Base-by-base conservation (phyloP, 2,888 invertebrate genomes). In the Brachycybe producta region DNA sequence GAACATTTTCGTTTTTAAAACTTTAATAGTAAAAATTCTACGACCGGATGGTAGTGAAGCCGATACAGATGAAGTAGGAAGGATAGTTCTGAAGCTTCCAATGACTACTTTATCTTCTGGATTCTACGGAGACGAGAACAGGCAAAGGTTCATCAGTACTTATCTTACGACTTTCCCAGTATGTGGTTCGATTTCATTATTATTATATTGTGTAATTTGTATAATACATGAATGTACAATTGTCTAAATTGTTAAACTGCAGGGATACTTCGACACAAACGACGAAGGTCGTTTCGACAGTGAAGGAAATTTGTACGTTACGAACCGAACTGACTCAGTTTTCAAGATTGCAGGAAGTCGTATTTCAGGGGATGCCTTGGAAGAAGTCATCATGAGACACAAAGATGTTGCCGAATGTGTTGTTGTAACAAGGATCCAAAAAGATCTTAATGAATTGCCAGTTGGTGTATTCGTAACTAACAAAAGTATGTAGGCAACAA, bases 401-500 rank as follows among this genome's bases (percentile, higher is more conserved):
- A 7, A 17, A 5, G 21, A 41, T 17, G 41, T 41, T 23, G n/a
- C 21, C 7, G 41, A 41, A 17, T 41, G 17, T 5, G 41, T 41
- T 5, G 41, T 41, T 5, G n/a, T 41, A n/a, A 41, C 41, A 4
- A 47, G 39, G 26, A 15, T 39, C 13, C 13, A 47, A 17, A 39
- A 28, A 3, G 21, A 26, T 17, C 7, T 15, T 1, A 17, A 17
- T 15, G 35, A 47, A 24, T 28, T 47, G 4, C 47, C 47, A 15
- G 39, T 21, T 26, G 47, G 47, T 13, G 36, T 47, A 39, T 47
- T 47, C 27, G 15, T 47, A 15, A 7, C 34, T 11, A 47, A 47
- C 36, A 21, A 3, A 39, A 39, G 47, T 47, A 47, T 39, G 11
- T 21, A 3, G 11, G 23, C 15, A 23, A 5, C 2, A 19, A 5